These are phyloP conservation scores for Thyatira batis DNA, from an alignment of 2,888 invertebrate species.

Conservation along the genomic window DNA sequence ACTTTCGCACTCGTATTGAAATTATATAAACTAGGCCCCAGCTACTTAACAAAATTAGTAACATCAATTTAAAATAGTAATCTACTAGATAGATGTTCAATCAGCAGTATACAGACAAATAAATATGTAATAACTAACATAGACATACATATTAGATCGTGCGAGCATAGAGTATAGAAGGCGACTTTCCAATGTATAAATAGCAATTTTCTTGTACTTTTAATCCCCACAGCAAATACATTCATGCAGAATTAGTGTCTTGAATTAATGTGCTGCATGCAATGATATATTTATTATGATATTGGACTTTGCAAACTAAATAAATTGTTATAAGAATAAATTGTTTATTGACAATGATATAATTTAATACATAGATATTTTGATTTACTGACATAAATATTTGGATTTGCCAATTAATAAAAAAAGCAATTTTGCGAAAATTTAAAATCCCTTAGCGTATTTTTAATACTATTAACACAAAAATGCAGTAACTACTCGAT, in stretches of 20 bases:
- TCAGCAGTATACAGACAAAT: background rate
- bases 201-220: background rate
- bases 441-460: conserved; percentile 35
- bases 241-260: background rate
- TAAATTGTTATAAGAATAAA: background rate
- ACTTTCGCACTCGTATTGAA: no score
- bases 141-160: background rate
- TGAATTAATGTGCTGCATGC: conserved; percentile 1
- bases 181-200: background rate
- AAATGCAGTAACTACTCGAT: conserved; percentile 65
- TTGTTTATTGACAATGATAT: background rate
- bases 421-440: conserved; percentile 19
- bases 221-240: background rate
- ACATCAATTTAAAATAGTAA: background rate
- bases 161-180: background rate
- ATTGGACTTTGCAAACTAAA: background rate
- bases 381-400: conserved; percentile 1
- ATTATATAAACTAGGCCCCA: no score
- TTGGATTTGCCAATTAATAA: conserved; percentile 22
- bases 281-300: background rate
- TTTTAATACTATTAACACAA: conserved; percentile 37
- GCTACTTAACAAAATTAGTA: conserved; percentile 3
- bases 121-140: background rate
- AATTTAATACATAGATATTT: background rate
- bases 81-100: conserved; percentile 5